A percentile compares a stretch with the other conserved stretches of the same genome.
Evolutionary conservation across 2,113 vertebrate genomes (phyloP).

Genomic region (Oreochromis niloticus): DNA sequence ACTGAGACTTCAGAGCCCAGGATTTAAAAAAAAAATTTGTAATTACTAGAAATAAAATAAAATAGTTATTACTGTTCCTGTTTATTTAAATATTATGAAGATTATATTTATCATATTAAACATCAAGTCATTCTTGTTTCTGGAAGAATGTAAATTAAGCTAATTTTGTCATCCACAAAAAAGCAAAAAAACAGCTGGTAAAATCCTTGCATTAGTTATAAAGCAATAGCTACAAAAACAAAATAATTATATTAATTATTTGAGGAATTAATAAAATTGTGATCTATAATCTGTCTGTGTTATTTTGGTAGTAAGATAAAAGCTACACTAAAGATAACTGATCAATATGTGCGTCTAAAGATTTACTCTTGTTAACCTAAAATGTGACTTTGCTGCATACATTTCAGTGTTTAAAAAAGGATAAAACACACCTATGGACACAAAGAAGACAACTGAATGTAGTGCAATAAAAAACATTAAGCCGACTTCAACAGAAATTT

Average conservation of each 20-base stretch:
- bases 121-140: not conserved
- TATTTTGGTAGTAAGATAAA: not conserved
- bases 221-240: not conserved
- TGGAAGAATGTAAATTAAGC: not conserved
- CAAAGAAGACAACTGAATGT: not conserved
- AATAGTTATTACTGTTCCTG: not conserved
- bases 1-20: not conserved
- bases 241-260: not conserved
- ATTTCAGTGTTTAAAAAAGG: not conserved
- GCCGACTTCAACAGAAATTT: not conserved
- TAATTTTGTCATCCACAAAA: not conserved
- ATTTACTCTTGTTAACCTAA: not conserved
- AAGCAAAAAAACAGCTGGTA: not conserved
- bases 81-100: not conserved
- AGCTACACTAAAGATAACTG: not conserved
- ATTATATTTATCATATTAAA: not conserved
- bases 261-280: not conserved
- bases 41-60: not conserved
- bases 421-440: not conserved
- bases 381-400: not conserved
- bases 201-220: not conserved
- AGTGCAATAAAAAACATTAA: not conserved
- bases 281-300: not conserved
- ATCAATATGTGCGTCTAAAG: accelerated
- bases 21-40: accelerated